phyloP scores from a whole-genome alignment of 2,888 invertebrate species.

The Achlya flavicornis region DNA sequence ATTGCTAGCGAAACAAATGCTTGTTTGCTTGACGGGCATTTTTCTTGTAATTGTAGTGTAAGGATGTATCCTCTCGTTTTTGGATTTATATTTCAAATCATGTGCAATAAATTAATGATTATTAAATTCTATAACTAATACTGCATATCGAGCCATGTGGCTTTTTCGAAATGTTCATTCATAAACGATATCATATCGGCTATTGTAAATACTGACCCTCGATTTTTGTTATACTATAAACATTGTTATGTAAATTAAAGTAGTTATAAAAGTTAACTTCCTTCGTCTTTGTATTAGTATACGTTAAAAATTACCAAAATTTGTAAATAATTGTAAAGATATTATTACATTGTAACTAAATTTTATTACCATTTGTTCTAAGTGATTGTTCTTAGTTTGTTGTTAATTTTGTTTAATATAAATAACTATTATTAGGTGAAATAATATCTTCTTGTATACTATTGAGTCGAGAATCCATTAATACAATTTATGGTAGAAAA shows the following conservation, averaged over 20 bases:
- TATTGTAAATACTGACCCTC: slow-evolving; percentile 64
- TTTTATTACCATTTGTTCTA: slow-evolving; percentile 82
- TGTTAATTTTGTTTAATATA: slow-evolving; percentile 80
- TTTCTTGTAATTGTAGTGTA: slow-evolving; percentile 44
- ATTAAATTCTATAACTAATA: slow-evolving; percentile 59
- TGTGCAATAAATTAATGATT: slow-evolving; percentile 75
- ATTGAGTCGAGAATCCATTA: background rate
- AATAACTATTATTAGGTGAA: slow-evolving; percentile 50
- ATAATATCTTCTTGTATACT: slow-evolving; percentile 26
- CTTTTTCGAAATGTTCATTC: slow-evolving; percentile 57
- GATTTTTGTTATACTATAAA: slow-evolving; percentile 64
- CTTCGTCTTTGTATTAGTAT: slow-evolving; percentile 77
- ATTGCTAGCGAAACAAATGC: slow-evolving; percentile 51
- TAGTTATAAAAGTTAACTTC: slow-evolving; percentile 64
- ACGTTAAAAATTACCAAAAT: slow-evolving; percentile 81
- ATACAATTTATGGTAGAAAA: background rate
- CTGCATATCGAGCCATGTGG: slow-evolving; percentile 80
- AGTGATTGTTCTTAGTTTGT: slow-evolving; percentile 81
- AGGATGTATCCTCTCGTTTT: slow-evolving; percentile 55
- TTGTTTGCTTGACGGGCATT: slow-evolving; percentile 53
- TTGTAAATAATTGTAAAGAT: slow-evolving; percentile 83
- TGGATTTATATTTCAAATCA: slow-evolving; percentile 54
- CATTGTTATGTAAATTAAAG: slow-evolving; percentile 75
- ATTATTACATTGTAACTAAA: slow-evolving; percentile 79
- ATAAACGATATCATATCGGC: slow-evolving; percentile 47